Percentiles rank a stretch among this genome's conserved stretches.
These are phyloP conservation scores for Morbakka virulenta DNA, from an alignment of 30 jellyfish, hydroid and myxozoan genomes.

Conservation along the genomic window DNA sequence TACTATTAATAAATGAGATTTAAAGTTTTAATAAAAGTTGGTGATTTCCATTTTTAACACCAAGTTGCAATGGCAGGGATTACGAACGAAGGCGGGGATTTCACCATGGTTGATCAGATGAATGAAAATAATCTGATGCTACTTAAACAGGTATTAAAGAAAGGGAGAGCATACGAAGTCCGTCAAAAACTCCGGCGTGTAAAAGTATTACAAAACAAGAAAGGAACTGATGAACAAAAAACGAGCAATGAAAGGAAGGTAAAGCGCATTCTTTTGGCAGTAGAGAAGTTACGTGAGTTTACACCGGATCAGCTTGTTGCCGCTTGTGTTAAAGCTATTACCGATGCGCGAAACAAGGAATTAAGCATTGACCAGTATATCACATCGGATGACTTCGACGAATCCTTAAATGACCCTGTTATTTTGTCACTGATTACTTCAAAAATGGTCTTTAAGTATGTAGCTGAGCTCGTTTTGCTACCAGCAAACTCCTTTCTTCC, in stretches of 20 bases:
- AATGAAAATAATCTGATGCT: not conserved
- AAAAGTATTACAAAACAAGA: constrained; percentile 9
- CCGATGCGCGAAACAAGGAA: not conserved
- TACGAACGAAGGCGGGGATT: too few species aligned
- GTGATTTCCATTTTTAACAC: too few species aligned
- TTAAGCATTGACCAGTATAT: not conserved
- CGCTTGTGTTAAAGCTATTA: too few species aligned
- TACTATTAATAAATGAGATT: too few species aligned
- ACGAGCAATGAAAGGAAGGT: constrained; percentile 37
- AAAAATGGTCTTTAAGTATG: too few species aligned
- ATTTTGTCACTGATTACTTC: not conserved
- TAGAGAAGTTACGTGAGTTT: not conserved
- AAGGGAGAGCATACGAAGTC: constrained; percentile 40
- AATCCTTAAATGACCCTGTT: not conserved
- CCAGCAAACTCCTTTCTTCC: too few species aligned
- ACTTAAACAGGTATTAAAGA: constrained; percentile 11
- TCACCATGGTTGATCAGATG: too few species aligned
- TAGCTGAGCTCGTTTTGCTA: not conserved
- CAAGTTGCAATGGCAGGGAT: too few species aligned
- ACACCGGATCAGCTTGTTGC: not conserved
- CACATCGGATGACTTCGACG: not conserved
- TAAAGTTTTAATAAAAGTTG: too few species aligned
- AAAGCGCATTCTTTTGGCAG: not conserved
- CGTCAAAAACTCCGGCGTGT: constrained; percentile 15
- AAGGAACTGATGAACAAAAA: constrained; percentile 31